These are phyloP conservation scores for Sinocyclocheilus anshuiensis DNA, from an alignment of 2,113 vertebrate genomes.

Conservation along the genomic window DNA sequence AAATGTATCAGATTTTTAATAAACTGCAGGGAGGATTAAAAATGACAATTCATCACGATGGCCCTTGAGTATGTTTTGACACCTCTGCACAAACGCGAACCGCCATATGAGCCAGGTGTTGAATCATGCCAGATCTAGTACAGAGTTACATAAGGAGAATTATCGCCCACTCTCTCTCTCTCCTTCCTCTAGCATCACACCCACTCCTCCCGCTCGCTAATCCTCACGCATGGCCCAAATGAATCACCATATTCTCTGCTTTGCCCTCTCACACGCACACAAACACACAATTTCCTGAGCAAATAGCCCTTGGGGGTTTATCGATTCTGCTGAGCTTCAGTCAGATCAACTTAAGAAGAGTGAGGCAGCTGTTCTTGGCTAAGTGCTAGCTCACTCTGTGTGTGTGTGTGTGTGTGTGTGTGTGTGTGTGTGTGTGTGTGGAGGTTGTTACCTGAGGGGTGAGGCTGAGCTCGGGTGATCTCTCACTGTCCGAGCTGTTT, in stretches of 20 bases:
- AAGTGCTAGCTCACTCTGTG: neutral
- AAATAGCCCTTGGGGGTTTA: slow-evolving; percentile 21
- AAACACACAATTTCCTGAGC: slow-evolving; percentile 11
- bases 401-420: neutral
- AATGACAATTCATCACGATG: slow-evolving; percentile 23
- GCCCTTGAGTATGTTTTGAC: slow-evolving; percentile 28
- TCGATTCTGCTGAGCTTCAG: slow-evolving; percentile 39
- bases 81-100: slow-evolving; percentile 34
- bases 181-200: slow-evolving; percentile 36
- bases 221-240: slow-evolving; percentile 34
- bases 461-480: slow-evolving; percentile 84
- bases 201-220: slow-evolving; percentile 44
- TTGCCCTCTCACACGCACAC: neutral
- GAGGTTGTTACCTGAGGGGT: slow-evolving; percentile 77
- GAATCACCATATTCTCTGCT: slow-evolving; percentile 43
- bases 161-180: slow-evolving; percentile 45
- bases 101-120: slow-evolving; percentile 46
- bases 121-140: slow-evolving; percentile 45
- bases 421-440: neutral
- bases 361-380: neutral
- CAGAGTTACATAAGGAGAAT: slow-evolving; percentile 56
- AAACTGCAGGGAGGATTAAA: slow-evolving; percentile 10
- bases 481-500: slow-evolving; percentile 88
- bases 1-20: slow-evolving; percentile 14
- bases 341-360: slow-evolving; percentile 25